Evolutionary conservation across 2,888 invertebrate genomes (phyloP).

Genomic region (Epirrita christyi): DNA sequence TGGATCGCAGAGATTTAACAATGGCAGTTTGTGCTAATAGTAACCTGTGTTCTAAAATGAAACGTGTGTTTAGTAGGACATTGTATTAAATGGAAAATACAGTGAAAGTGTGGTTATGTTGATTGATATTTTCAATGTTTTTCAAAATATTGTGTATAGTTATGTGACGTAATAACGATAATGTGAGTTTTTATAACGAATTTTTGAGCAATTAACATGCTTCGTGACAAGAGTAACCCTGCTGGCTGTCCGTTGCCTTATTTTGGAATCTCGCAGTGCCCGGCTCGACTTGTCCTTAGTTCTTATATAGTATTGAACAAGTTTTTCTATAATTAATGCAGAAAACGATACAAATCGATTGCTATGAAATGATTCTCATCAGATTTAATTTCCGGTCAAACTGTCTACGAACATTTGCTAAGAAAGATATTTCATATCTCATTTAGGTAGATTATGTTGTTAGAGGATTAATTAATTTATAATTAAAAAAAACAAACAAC

Average conservation of each 20-base stretch:
- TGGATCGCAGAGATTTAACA: constrained; percentile 51
- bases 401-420: neutral
- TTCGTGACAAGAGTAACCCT: constrained; percentile 18
- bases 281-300: constrained; percentile 28
- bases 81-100: constrained; percentile 12
- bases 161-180: neutral
- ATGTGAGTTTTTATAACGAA: constrained; percentile 18
- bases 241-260: constrained; percentile 20
- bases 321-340: constrained; percentile 33
- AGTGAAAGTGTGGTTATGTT: constrained; percentile 76
- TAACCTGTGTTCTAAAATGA: constrained; percentile 35
- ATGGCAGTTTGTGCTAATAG: constrained; percentile 30
- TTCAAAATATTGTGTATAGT: constrained; percentile 8
- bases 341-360: constrained; percentile 11
- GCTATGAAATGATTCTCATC: constrained; percentile 18
- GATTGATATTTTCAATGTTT: constrained; percentile 50
- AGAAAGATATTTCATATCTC: neutral
- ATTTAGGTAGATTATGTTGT: neutral
- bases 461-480: neutral
- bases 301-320: constrained; percentile 29
- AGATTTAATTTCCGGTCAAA: constrained; percentile 30
- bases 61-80: constrained; percentile 10
- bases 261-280: constrained; percentile 28
- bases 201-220: neutral
- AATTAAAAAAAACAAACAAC: too few species aligned